Evolutionary conservation across 2,113 vertebrate species (phyloP).

Genomic region (Hemiscyllium ocellatum): DNA sequence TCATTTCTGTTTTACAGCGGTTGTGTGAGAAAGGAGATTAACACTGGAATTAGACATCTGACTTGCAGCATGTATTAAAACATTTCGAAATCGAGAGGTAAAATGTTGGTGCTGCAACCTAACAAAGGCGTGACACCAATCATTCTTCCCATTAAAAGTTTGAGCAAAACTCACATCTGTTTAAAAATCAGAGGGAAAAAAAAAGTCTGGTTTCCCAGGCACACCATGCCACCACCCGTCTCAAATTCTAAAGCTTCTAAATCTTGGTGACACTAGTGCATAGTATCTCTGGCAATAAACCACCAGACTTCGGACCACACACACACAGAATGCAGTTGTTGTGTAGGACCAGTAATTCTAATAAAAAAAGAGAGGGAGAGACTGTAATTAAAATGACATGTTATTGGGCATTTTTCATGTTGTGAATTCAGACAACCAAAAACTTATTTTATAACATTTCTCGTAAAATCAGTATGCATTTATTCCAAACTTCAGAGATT

Average conservation of each 20-base stretch:
- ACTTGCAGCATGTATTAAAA: not conserved
- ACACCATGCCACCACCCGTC: not conserved
- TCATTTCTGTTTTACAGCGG: not conserved
- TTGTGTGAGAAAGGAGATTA: not conserved
- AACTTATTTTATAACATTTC: not conserved
- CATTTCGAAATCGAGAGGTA: not conserved
- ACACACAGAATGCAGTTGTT: not conserved
- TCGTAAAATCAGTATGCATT: not conserved
- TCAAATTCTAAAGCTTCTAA: constrained; percentile 16
- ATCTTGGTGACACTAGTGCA: not conserved
- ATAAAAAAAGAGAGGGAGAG: not conserved
- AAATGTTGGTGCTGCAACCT: not conserved
- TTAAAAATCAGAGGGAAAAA: not conserved
- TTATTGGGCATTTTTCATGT: not conserved
- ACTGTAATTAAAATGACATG: not conserved
- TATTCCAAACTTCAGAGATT: not conserved
- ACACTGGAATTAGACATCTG: too few species aligned
- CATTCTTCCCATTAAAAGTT: not conserved
- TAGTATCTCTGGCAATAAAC: not conserved
- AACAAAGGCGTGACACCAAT: too few species aligned
- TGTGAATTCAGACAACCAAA: not conserved
- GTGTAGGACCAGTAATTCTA: not conserved
- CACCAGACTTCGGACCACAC: not conserved
- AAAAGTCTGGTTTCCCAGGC: not conserved
- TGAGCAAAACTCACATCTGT: not conserved